A percentile compares a stretch with the other conserved stretches of the same genome.
phyloP scores from a whole-genome alignment of 2,797 vertebrate species.

The Lithobates sylvaticus region DNA sequence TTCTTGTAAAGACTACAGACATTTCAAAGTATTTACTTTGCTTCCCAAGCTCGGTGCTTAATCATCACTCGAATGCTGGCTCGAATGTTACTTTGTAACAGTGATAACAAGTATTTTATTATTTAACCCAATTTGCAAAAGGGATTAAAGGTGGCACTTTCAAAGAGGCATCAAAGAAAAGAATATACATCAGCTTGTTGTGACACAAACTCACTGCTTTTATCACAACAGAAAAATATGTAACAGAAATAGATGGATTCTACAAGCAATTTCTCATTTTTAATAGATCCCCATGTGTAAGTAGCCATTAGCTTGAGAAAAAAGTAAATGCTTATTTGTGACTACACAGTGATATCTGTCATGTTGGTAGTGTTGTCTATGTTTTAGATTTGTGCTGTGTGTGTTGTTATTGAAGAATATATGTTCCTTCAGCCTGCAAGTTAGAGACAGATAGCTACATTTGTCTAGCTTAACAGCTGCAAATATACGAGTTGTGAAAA shows the following conservation, averaged over 20 bases:
- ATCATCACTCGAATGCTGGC: neutral
- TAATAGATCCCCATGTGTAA: conserved; percentile 4
- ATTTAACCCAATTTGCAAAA: neutral
- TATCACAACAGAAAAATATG: neutral
- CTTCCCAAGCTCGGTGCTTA: conserved; percentile 17
- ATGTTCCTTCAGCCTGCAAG: neutral
- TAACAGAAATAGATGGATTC: neutral
- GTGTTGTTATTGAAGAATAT: neutral
- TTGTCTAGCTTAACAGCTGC: too few relatives aligned
- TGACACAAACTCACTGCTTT: neutral
- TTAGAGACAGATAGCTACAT: neutral
- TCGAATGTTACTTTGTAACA: neutral
- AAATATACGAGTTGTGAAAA: too few relatives aligned
- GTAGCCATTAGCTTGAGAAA: neutral
- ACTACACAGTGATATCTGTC: neutral
- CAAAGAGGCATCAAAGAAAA: neutral
- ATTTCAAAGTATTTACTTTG: conserved; percentile 17
- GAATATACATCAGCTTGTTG: neutral
- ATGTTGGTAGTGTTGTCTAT: neutral
- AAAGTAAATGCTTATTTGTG: neutral
- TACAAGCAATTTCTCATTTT: neutral
- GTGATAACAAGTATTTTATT: conserved; percentile 4
- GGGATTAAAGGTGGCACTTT: neutral
- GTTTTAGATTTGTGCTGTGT: neutral
- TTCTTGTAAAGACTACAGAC: conserved; percentile 39